phyloP scores from a whole-genome alignment of 2,888 invertebrate species.

The Acrocyrtus sp. region DNA sequence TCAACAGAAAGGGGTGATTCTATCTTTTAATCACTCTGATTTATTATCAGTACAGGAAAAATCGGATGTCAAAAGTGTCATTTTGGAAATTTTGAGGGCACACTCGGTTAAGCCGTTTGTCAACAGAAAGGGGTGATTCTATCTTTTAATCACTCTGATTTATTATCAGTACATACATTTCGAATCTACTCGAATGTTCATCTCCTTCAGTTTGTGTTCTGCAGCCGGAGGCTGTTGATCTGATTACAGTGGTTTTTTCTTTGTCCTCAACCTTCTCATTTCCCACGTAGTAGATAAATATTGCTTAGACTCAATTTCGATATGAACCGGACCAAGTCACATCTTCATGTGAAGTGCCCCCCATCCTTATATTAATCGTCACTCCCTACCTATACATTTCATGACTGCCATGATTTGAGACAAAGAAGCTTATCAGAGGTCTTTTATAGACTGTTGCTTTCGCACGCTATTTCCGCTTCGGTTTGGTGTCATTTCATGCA shows the following conservation, averaged over 20 bases:
- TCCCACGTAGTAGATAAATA: not conserved
- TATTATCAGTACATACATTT: not conserved
- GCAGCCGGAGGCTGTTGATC: constrained; percentile 35
- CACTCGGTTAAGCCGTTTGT: not conserved
- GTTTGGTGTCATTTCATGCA: too few relatives aligned
- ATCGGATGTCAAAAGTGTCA: constrained; percentile 47
- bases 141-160: not conserved
- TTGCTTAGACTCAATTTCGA: not conserved
- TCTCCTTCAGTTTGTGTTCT: constrained; percentile 1
- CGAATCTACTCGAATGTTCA: not conserved
- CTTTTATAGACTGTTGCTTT: too few relatives aligned
- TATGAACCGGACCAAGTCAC: not conserved
- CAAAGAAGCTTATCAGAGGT: not conserved
- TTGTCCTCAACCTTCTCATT: not conserved
- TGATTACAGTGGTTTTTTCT: constrained; percentile 22
- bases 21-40: not conserved
- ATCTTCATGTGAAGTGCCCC: not conserved
- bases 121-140: not conserved
- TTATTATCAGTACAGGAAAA: not conserved
- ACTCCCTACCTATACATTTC: not conserved
- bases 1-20: not conserved
- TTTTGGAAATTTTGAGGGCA: constrained; percentile 35
- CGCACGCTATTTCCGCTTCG: too few relatives aligned
- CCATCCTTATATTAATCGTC: not conserved
- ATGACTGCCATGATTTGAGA: not conserved